A percentile compares a stretch with the other conserved stretches of the same genome.
Conservation (phyloP, 2,797 vertebrate genomes). For the Glyptemys insculpta region DNA sequence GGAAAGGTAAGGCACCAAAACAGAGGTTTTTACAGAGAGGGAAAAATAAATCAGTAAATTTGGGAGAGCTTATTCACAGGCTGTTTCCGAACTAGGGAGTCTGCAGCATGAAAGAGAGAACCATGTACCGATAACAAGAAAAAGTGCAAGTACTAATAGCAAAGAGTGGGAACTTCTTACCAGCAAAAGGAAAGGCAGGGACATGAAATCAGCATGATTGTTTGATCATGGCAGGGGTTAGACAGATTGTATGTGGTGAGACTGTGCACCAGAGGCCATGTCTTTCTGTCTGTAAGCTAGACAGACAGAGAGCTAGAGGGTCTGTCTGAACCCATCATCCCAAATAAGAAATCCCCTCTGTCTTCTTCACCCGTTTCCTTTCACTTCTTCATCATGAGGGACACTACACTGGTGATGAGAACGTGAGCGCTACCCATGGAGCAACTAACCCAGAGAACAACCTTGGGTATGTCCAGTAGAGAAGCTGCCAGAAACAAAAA, state of each 20-base stretch:
- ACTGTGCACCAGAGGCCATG: neutral
- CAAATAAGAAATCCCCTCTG: neutral
- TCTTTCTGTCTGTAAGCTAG: neutral
- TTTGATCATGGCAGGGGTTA: neutral
- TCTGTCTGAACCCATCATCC: neutral
- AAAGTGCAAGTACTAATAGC: neutral
- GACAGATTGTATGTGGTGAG: neutral
- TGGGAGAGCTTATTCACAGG: neutral
- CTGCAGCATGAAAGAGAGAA: neutral
- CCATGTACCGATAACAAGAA: neutral
- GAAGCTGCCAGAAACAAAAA: neutral
- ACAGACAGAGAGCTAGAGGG: neutral
- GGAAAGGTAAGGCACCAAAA: neutral
- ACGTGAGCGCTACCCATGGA: neutral
- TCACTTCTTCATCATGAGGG: constrained; percentile 7
- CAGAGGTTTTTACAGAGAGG: neutral
- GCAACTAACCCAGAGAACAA: constrained; percentile 26
- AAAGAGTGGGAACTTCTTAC: neutral
- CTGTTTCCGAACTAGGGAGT: neutral
- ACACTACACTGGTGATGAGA: neutral
- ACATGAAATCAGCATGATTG: neutral
- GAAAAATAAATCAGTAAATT: constrained; percentile 13
- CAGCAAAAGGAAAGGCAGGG: neutral
- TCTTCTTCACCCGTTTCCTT: neutral
- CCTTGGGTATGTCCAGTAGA: neutral